Evolutionary conservation across 2,797 vertebrate genomes (phyloP).

Genomic region (Glossophaga mutica): DNA sequence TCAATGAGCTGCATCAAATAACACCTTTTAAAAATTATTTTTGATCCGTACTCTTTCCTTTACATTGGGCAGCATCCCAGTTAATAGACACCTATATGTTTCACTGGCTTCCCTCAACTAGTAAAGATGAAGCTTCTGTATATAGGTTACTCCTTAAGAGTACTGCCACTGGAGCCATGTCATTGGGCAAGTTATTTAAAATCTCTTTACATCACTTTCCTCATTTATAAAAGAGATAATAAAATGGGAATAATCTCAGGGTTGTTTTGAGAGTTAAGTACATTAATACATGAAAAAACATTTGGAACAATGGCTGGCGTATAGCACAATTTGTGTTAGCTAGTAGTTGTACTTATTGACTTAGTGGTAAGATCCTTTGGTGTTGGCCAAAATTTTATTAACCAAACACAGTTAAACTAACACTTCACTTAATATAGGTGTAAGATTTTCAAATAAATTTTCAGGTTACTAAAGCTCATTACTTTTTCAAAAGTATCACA

Average conservation of each 20-base stretch:
- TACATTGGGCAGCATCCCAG: not conserved
- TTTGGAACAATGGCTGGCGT: not conserved
- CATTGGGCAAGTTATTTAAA: not conserved
- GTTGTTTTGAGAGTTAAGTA: not conserved
- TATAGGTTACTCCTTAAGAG: not conserved
- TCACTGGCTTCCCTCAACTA: not conserved
- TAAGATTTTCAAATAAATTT: conserved; percentile 1
- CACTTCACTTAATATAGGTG: not conserved
- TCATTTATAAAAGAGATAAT: not conserved
- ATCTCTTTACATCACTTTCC: not conserved
- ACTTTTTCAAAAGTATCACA: not conserved
- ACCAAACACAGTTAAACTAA: not conserved
- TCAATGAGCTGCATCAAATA: not conserved
- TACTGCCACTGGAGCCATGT: not conserved
- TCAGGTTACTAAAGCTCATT: not conserved
- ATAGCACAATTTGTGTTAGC: not conserved
- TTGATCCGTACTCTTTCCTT: not conserved
- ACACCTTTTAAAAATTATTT: not conserved
- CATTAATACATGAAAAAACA: not conserved
- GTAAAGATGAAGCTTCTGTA: not conserved
- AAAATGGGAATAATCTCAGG: not conserved
- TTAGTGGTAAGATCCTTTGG: not conserved
- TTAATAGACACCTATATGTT: not conserved
- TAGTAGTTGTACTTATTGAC: not conserved
- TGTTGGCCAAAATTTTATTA: conserved; percentile 14